These are phyloP conservation scores for Pogonomyrmex barbatus DNA, from an alignment of 1,140 invertebrate species.

Conservation along the genomic window DNA sequence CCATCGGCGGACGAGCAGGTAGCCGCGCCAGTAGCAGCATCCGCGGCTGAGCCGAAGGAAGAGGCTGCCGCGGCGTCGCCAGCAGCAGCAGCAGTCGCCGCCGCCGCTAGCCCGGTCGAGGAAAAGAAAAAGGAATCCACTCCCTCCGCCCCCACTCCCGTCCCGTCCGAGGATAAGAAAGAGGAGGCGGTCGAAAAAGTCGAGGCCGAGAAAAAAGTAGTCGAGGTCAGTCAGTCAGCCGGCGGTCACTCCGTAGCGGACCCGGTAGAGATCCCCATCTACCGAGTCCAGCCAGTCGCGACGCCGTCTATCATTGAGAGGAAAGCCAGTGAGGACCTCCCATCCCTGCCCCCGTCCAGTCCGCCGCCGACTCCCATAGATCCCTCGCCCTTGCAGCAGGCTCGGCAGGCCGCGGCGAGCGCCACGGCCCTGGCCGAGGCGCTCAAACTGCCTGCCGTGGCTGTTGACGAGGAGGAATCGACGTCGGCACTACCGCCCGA, in stretches of 20 bases:
- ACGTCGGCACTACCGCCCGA: background rate
- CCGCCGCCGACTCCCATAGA: conserved; percentile 85
- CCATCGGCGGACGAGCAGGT: conserved; percentile 79
- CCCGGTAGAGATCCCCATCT: conserved; percentile 71
- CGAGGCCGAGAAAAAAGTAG: conserved; percentile 80
- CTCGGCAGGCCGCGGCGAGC: conserved; percentile 82
- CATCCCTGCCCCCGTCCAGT: conserved; percentile 83
- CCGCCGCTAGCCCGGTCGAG: conserved; percentile 63
- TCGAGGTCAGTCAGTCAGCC: conserved; percentile 84
- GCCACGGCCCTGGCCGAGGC: conserved; percentile 81
- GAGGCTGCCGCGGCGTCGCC: conserved; percentile 62
- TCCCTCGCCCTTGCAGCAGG: conserved; percentile 84
- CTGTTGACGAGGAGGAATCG: conserved; percentile 62
- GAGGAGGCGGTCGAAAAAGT: conserved; percentile 75
- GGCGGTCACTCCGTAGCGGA: conserved; percentile 71
- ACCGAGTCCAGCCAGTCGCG: conserved; percentile 74
- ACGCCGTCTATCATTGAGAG: conserved; percentile 85
- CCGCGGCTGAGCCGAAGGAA: conserved; percentile 72
- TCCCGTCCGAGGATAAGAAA: conserved; percentile 77
- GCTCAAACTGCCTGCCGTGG: conserved; percentile 80
- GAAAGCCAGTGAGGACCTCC: conserved; percentile 85
- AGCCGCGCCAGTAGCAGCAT: conserved; percentile 59
- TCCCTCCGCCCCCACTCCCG: conserved; percentile 75
- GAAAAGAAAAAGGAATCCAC: conserved; percentile 78
- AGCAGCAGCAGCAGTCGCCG: conserved; percentile 32